Percentiles rank a stretch among this genome's conserved stretches.
These are phyloP conservation scores for Pogonognathellus flavescens DNA, from an alignment of 1,140 invertebrate genomes.

Conservation along the genomic window DNA sequence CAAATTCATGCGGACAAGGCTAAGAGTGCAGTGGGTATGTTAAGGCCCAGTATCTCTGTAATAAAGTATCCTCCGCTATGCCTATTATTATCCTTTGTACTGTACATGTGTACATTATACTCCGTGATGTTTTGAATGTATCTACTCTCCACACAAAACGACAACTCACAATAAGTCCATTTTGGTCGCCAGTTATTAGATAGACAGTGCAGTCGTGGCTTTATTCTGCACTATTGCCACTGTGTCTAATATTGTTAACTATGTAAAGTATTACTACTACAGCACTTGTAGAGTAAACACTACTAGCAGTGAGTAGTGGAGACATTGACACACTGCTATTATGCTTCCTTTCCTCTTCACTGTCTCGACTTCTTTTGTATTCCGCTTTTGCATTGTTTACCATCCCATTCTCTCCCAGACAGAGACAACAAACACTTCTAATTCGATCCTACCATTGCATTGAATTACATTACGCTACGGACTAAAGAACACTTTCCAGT, in stretches of 20 bases:
- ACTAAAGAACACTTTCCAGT: constrained; percentile 36
- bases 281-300: background rate
- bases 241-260: background rate
- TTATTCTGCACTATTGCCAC: background rate
- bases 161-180: background rate
- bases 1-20: constrained; percentile 32
- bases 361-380: constrained; percentile 36
- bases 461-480: constrained; percentile 39
- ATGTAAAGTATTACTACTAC: background rate
- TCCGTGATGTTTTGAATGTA: background rate
- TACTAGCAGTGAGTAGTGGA: background rate
- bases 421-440: constrained; percentile 39
- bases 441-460: constrained; percentile 23
- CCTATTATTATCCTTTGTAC: background rate
- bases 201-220: background rate
- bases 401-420: constrained; percentile 6
- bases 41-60: background rate
- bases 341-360: constrained; percentile 28
- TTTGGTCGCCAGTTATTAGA: background rate
- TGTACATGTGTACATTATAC: background rate
- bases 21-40: background rate
- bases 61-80: background rate
- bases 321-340: constrained; percentile 4
- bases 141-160: background rate
- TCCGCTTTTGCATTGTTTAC: constrained; percentile 34